Evolutionary conservation across 2,797 vertebrate species (phyloP).

Genomic region (Erethizon dorsatum): DNA sequence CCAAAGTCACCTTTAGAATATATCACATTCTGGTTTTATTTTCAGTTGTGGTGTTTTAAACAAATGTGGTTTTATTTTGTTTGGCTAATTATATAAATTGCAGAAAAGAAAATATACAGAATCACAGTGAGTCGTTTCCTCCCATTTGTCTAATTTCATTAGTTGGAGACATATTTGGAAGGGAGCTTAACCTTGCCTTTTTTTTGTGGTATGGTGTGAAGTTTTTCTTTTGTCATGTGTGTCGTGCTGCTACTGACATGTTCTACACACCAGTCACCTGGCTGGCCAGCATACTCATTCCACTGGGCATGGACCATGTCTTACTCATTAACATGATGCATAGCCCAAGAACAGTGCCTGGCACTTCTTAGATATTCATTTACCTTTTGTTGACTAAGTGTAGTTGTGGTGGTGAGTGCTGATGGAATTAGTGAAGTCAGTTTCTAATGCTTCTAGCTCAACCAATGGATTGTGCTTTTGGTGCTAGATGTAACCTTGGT

Average conservation of each 20-base stretch:
- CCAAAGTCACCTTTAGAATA: constrained; percentile 55
- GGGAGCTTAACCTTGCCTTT: not conserved
- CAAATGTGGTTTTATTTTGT: constrained; percentile 38
- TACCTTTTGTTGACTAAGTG: constrained; percentile 26
- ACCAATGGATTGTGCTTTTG: not conserved
- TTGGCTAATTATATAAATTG: constrained; percentile 32
- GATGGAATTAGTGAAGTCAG: not conserved
- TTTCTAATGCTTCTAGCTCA: constrained; percentile 28
- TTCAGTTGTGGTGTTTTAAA: constrained; percentile 47
- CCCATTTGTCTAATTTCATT: not conserved
- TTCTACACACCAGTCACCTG: not conserved
- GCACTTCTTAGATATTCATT: not conserved
- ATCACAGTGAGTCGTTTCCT: not conserved
- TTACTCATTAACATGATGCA: not conserved
- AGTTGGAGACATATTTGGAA: constrained; percentile 38
- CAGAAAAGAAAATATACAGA: not conserved
- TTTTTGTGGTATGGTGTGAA: not conserved
- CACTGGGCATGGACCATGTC: not conserved
- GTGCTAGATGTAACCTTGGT: not conserved
- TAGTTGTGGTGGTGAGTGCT: not conserved
- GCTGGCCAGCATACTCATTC: not conserved
- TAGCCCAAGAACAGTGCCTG: not conserved
- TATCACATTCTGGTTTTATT: constrained; percentile 10
- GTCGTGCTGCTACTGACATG: not conserved
- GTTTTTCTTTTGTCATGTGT: not conserved